These are phyloP conservation scores for Lasioglossum leucozonium DNA, from an alignment of 2,888 invertebrate species.

Conservation along the genomic window DNA sequence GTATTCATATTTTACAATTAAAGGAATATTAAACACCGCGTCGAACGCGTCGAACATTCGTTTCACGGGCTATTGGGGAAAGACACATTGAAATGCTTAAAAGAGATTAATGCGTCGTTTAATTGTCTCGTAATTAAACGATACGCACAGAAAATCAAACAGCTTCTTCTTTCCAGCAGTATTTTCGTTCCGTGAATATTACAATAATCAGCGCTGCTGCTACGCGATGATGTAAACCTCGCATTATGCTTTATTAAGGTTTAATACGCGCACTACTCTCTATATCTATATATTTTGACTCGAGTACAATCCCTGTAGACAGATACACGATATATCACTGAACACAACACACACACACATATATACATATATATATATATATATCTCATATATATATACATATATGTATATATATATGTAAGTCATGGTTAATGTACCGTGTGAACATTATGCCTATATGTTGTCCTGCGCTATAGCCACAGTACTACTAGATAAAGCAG, in stretches of 20 bases:
- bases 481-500: slow-evolving; percentile 32
- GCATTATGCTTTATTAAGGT: slow-evolving; percentile 6
- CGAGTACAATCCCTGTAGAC: slow-evolving; percentile 26
- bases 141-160: not conserved
- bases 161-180: not conserved
- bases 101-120: not conserved
- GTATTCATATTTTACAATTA: slow-evolving; percentile 3
- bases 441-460: slow-evolving; percentile 38
- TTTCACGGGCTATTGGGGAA: not conserved
- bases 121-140: not conserved
- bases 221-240: not conserved
- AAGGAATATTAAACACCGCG: not conserved
- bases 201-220: not conserved
- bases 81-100: not conserved
- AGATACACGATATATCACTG: slow-evolving; percentile 32
- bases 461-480: slow-evolving; percentile 9
- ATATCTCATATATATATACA: slow-evolving; percentile 24
- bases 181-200: not conserved
- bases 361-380: no score
- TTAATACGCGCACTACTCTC: slow-evolving; percentile 1
- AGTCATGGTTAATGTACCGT: slow-evolving; percentile 57
- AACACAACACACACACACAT: slow-evolving; percentile 15
- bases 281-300: slow-evolving; percentile 33
- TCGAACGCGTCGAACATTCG: not conserved
- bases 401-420: slow-evolving; percentile 33